phyloP scores from a whole-genome alignment of 2,113 vertebrate species.

The Bothrops jararaca region DNA sequence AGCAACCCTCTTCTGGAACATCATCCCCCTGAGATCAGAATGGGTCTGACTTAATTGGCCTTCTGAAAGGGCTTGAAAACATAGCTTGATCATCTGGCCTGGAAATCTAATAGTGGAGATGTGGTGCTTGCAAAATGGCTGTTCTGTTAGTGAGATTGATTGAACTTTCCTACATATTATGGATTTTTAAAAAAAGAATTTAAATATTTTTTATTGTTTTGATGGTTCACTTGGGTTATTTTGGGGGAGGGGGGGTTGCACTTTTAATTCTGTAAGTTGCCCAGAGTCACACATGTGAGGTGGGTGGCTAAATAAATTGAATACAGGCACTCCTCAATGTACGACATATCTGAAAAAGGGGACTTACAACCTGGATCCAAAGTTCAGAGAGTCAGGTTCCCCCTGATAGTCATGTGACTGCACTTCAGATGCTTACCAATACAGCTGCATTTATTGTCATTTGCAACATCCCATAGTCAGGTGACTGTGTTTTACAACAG shows the following conservation, averaged over 20 bases:
- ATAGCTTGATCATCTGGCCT: background rate
- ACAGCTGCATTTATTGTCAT: background rate
- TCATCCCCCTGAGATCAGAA: background rate
- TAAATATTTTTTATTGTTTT: background rate
- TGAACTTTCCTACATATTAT: background rate
- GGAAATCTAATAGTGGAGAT: background rate
- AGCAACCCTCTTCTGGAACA: background rate
- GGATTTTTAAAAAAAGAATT: background rate
- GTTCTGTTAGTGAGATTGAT: background rate
- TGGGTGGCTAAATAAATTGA: background rate
- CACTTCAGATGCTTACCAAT: no score
- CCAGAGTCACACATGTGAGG: background rate
- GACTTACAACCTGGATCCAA: background rate
- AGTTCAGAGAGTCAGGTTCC: background rate
- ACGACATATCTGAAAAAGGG: background rate
- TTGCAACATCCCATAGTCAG: background rate
- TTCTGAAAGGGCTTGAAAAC: background rate
- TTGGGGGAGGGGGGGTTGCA: rapidly evolving
- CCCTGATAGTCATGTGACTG: no score
- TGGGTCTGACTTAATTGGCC: background rate
- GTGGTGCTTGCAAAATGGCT: background rate
- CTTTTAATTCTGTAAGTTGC: background rate
- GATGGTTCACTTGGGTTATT: background rate
- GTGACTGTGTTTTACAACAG: background rate
- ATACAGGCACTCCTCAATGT: background rate